A percentile compares a stretch with the other conserved stretches of the same genome.
Conservation (phyloP, 2,797 vertebrate genomes). For the Myoxocephalus aenaeus region DNA sequence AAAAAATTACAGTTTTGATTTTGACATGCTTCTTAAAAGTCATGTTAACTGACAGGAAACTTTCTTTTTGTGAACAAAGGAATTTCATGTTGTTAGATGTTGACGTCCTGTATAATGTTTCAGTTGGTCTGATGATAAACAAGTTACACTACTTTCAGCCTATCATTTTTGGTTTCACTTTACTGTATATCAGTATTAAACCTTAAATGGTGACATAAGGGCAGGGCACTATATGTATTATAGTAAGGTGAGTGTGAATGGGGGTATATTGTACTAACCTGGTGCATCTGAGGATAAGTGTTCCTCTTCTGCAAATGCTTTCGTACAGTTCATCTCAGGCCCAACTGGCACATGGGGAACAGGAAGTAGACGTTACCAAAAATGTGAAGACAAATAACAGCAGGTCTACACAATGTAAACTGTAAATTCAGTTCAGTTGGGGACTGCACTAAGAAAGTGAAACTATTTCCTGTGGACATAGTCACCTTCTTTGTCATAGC, state of each 20-base stretch:
- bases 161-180: neutral
- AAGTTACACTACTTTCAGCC: neutral
- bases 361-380: slow-evolving; percentile 15
- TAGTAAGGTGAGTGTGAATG: neutral
- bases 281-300: neutral
- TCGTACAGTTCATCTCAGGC: slow-evolving; percentile 50
- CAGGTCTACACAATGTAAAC: neutral
- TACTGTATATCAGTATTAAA: neutral
- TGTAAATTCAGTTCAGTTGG: neutral
- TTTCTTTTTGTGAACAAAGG: neutral
- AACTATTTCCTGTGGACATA: neutral
- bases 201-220: neutral
- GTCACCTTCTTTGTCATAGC: slow-evolving; percentile 88
- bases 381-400: neutral
- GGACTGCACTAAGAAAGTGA: neutral
- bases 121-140: neutral
- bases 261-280: slow-evolving; percentile 49
- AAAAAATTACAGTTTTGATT: neutral
- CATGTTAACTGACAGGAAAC: neutral
- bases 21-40: neutral
- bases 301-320: accelerated
- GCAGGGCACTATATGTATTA: too few species aligned
- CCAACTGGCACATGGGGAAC: slow-evolving; percentile 39
- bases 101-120: neutral
- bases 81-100: neutral